Percentiles rank a stretch among this genome's conserved stretches.
These are phyloP conservation scores for Patella caerulea DNA, from an alignment of 2,888 invertebrate species.

Conservation along the genomic window DNA sequence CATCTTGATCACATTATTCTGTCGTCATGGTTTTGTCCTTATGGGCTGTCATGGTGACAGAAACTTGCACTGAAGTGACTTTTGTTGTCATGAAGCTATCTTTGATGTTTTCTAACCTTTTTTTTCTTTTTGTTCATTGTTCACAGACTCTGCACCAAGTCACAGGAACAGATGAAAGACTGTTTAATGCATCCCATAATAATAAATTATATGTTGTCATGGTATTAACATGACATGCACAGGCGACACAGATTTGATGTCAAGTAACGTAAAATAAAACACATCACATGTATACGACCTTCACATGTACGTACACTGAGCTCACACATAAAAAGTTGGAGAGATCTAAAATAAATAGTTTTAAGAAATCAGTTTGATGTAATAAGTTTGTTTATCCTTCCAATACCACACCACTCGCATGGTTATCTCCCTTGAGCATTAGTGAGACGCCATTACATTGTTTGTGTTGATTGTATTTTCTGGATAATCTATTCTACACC, in stretches of 20 bases:
- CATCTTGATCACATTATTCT: too few relatives aligned
- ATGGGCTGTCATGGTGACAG: background rate
- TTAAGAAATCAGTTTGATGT: conserved; percentile 5
- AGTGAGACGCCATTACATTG: background rate
- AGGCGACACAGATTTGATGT: background rate
- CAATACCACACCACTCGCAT: background rate
- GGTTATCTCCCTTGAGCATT: conserved; percentile 6
- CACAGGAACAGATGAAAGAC: conserved; percentile 10
- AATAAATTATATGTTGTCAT: background rate
- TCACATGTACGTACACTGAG: conserved; percentile 1
- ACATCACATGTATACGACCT: background rate
- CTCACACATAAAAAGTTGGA: conserved; percentile 1
- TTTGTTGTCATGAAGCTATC: background rate
- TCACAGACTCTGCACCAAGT: background rate
- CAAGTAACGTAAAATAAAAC: background rate
- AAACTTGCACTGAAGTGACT: background rate
- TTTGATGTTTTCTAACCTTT: background rate
- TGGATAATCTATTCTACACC: too few relatives aligned
- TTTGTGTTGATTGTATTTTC: background rate
- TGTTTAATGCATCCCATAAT: conserved; percentile 11
- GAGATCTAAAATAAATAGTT: conserved; percentile 8
- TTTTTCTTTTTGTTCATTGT: conserved; percentile 5
- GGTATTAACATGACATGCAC: conserved; percentile 2
- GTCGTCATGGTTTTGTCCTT: too few relatives aligned
- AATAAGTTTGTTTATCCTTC: background rate